A percentile compares a stretch with the other conserved stretches of the same genome.
phyloP scores from a whole-genome alignment of 1,140 invertebrate species.

The Meloidogyne chitwoodi region DNA sequence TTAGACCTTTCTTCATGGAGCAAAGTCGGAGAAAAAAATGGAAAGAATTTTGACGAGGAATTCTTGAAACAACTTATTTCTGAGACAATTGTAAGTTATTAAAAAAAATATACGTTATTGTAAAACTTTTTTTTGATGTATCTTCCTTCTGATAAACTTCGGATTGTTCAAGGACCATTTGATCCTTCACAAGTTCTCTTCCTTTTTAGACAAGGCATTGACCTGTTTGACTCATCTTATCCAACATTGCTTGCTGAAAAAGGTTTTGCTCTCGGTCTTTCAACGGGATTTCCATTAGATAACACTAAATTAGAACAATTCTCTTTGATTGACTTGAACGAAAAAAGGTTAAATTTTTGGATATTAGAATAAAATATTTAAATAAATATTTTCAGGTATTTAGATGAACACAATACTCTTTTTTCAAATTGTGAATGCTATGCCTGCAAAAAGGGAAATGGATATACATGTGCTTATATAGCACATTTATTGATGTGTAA shows the following conservation, averaged over 20 bases:
- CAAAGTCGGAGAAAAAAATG: neutral
- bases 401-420: neutral
- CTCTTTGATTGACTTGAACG: neutral
- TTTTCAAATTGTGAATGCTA: neutral
- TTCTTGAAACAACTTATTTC: neutral
- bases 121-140: neutral
- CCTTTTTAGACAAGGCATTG: neutral
- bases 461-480: neutral
- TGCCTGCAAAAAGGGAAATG: neutral
- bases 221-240: neutral
- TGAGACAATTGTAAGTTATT: neutral
- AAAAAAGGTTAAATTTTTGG: neutral
- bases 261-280: neutral
- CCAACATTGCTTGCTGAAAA: neutral
- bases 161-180: neutral
- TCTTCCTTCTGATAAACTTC: neutral
- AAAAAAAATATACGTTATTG: no score
- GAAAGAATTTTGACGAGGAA: neutral
- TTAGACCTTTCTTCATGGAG: neutral
- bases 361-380: neutral
- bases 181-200: neutral
- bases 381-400: neutral
- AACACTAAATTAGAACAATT: neutral
- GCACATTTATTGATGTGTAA: neutral
- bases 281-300: neutral